Evolutionary conservation across 92 coral and sea anemone species (phyloP).

Genomic region (Epizoanthus ramosus): DNA sequence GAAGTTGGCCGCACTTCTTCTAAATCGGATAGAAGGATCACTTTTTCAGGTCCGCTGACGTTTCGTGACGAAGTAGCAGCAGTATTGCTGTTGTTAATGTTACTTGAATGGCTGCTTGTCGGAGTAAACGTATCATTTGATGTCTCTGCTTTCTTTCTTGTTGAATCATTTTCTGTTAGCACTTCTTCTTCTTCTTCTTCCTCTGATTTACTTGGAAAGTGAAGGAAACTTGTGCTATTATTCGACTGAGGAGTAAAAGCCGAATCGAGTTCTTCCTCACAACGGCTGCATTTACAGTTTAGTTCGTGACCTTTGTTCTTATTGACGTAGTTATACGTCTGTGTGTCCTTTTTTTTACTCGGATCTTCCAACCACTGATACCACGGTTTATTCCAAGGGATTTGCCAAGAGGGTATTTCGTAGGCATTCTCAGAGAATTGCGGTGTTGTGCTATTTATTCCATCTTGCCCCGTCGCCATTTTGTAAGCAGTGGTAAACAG

Average conservation of each 20-base stretch:
- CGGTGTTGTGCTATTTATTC: slow-evolving; percentile 8
- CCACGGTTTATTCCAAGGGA: slow-evolving; percentile 89
- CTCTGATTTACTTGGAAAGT: slow-evolving; percentile 56
- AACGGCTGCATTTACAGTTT: slow-evolving; percentile 74
- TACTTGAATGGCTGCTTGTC: slow-evolving; percentile 3
- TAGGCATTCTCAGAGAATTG: slow-evolving; percentile 48
- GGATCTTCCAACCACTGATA: slow-evolving; percentile 62
- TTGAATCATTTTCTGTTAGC: slow-evolving; percentile 19
- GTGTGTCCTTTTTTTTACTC: slow-evolving; percentile 33
- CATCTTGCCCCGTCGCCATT: slow-evolving; percentile 27
- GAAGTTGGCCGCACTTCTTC: slow-evolving; percentile 69
- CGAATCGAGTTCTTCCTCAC: slow-evolving; percentile 83
- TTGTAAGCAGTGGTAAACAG: neutral
- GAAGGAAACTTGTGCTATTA: slow-evolving; percentile 52
- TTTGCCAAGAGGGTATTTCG: slow-evolving; percentile 92
- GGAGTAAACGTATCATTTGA: slow-evolving; percentile 9
- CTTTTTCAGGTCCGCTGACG: slow-evolving; percentile 47
- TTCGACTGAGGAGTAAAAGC: slow-evolving; percentile 74
- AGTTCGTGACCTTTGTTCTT: slow-evolving; percentile 68
- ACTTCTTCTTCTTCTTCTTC: slow-evolving; percentile 42
- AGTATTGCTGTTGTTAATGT: neutral
- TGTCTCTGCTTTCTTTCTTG: slow-evolving; percentile 38
- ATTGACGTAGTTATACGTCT: slow-evolving; percentile 51
- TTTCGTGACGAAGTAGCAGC: neutral
- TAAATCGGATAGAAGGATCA: slow-evolving; percentile 77